Conservation (phyloP, 2,797 vertebrate species). For the Novumbra hubbsi region DNA sequence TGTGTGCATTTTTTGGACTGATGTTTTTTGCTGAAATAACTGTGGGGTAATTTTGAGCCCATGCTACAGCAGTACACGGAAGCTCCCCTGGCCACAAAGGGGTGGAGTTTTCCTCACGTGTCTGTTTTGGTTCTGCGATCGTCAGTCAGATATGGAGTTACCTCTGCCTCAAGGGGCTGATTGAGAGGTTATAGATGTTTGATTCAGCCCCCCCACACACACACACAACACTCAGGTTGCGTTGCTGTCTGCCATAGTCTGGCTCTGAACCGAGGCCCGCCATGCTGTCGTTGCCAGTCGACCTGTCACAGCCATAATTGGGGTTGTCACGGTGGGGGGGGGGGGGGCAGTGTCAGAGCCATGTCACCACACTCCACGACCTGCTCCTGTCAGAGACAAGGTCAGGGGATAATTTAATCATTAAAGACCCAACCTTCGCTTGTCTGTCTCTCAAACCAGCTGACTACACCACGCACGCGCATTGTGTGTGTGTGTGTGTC, state of each 20-base stretch:
- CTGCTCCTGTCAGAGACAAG: constrained; percentile 74
- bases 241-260: neutral
- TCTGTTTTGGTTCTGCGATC: neutral
- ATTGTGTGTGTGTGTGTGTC: constrained; percentile 21
- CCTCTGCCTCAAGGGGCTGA: neutral
- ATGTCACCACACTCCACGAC: constrained; percentile 57
- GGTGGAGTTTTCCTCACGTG: neutral
- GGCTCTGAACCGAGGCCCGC: constrained; percentile 3
- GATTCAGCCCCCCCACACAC: neutral
- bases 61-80: too few species aligned
- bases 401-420: constrained; percentile 82
- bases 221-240: neutral
- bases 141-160: neutral
- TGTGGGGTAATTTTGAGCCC: too few species aligned
- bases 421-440: constrained; percentile 66
- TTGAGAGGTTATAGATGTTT: neutral
- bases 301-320: constrained; percentile 75
- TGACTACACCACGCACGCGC: constrained; percentile 64
- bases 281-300: constrained; percentile 53
- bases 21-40: too few species aligned
- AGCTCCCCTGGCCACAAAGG: too few species aligned
- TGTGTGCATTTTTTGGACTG: too few species aligned
- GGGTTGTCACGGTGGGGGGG: constrained; percentile 64
- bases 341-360: constrained; percentile 19
- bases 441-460: constrained; percentile 49